A percentile compares a stretch with the other conserved stretches of the same genome.
phyloP scores from a whole-genome alignment of 2,113 vertebrate genomes.

The Ptilorrhoa leucosticta region DNA sequence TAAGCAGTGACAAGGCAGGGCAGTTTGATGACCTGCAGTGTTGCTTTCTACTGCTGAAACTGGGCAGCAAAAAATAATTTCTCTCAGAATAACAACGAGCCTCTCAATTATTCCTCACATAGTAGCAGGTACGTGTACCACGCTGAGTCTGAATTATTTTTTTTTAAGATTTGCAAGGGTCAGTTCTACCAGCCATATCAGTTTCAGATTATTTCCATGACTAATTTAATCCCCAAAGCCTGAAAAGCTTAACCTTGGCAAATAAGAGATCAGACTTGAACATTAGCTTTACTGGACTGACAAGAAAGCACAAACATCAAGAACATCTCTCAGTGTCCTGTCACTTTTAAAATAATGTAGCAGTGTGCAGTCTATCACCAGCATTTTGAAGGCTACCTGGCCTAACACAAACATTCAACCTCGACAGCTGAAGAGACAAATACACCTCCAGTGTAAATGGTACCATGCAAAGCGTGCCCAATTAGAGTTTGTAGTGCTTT shows the following conservation, averaged over 20 bases:
- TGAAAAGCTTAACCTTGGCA: not conserved
- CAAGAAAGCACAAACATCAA: not conserved
- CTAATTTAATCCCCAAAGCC: not conserved
- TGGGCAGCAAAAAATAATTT: not conserved
- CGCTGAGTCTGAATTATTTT: not conserved
- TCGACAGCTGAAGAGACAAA: not conserved
- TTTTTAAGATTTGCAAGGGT: not conserved
- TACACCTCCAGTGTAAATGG: not conserved
- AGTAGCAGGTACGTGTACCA: not conserved
- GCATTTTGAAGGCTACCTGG: not conserved
- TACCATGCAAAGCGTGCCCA: constrained; percentile 56
- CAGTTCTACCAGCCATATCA: not conserved
- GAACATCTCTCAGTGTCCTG: not conserved
- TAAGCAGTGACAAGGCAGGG: not conserved
- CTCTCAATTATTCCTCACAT: not conserved
- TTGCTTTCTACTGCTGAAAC: not conserved
- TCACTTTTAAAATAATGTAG: not conserved
- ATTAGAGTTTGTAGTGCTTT: not conserved
- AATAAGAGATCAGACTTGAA: not conserved
- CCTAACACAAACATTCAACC: not conserved
- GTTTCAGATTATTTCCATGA: not conserved
- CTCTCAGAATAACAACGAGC: not conserved
- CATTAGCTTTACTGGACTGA: not conserved
- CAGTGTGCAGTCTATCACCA: not conserved
- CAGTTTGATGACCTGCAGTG: not conserved